Evolutionary conservation across 35 echinoderm and acorn worm species (phyloP).

Genomic region (Amphiura filiformis): DNA sequence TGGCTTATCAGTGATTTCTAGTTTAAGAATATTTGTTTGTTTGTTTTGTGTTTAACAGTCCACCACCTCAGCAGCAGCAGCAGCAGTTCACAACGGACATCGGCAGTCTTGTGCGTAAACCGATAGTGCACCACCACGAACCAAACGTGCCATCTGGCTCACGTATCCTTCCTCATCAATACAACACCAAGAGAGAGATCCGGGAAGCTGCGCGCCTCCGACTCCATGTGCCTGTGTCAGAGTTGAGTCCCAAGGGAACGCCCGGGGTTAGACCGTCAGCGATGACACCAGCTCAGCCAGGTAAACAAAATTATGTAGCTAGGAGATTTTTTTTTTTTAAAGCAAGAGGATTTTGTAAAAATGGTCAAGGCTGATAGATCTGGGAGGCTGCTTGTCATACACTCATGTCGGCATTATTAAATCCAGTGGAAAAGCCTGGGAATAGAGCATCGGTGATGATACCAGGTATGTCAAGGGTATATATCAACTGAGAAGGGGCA

Average conservation of each 20-base stretch:
- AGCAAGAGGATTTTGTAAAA: too few relatives aligned
- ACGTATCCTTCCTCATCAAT: constrained; percentile 62
- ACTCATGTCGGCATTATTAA: too few relatives aligned
- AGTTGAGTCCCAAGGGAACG: constrained; percentile 40
- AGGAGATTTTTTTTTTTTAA: background rate
- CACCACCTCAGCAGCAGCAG: background rate
- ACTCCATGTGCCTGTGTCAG: constrained; percentile 48
- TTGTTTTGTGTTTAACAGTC: background rate
- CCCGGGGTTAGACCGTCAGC: background rate
- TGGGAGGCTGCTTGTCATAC: too few relatives aligned
- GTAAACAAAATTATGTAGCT: constrained; percentile 17
- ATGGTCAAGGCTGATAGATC: too few relatives aligned
- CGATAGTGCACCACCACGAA: background rate
- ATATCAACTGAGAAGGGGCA: too few relatives aligned
- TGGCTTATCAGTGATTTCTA: too few relatives aligned
- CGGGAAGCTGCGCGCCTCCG: constrained; percentile 54
- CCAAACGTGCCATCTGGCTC: background rate
- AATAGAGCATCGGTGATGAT: too few relatives aligned
- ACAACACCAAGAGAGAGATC: constrained; percentile 46
- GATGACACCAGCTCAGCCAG: constrained; percentile 60
- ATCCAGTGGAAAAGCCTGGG: too few relatives aligned
- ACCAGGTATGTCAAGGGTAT: too few relatives aligned
- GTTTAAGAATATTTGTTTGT: too few relatives aligned
- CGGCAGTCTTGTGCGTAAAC: background rate
- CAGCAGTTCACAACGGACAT: constrained; percentile 1